Base-by-base conservation (phyloP, 2,113 vertebrate genomes). In the Callocephalon fimbriatum region DNA sequence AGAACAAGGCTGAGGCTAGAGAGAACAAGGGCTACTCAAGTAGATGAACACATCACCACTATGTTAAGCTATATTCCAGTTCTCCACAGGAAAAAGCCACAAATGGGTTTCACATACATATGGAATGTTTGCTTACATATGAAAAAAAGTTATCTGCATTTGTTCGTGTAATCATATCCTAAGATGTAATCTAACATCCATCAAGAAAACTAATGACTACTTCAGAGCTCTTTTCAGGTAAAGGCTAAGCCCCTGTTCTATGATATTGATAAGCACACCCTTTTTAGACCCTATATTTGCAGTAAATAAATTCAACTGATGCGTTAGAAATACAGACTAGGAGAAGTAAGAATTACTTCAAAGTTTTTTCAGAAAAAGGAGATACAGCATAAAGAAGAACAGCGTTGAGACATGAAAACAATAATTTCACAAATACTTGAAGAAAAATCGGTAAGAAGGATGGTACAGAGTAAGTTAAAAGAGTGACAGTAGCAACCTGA, bases 251-350 rank as follows among this genome's bases (percentile, higher is more conserved):
- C 11, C 9, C 40, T 56, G 18, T 45, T 54, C 38, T 29, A 7
- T 14, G 6, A 8, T 10, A 77, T 11, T 4, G 12, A 13, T 26
- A 56, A 32, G 9, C 14, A 44, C 5, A 79, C 1, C 1, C 3
- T 35, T 54, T 48, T 53, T 15, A 53, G 54, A 59, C 4, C 2
- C 3, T 26, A 3, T 7, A 10, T 38, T 71, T 21, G 5, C 17
- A 61, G 11, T 22, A 80, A 37, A 12, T 40, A 31, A 86, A 82
- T 26, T 50, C 26, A 85, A 44, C 29, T 29, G 62, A 56, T 66
- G 71, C 21, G 18, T 47, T 54, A 40, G 19, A 86, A 94, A 77
- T 47, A 93, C 0, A 53, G 14, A 75, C 3, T 48, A 45, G 10
- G 86, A 50, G 9, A 85, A 5, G 25, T 3, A 85, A 14, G 19